Percentiles rank a stretch among this genome's conserved stretches.
Conservation (phyloP, 2,888 invertebrate genomes). For the Tribolium freemani region DNA sequence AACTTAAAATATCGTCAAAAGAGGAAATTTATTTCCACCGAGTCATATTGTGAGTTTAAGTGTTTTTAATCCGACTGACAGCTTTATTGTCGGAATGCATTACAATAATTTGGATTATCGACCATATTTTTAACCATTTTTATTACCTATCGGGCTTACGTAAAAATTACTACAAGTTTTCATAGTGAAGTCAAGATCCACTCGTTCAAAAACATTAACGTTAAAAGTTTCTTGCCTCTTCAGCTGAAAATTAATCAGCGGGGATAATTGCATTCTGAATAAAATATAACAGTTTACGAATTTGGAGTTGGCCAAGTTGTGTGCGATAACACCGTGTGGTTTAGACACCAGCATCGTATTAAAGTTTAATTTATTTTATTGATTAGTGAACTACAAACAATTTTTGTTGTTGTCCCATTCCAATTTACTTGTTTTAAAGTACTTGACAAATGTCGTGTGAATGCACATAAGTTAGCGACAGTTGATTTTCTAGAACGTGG, state of each 20-base stretch:
- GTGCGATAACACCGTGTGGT: not conserved
- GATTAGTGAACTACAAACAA: not conserved
- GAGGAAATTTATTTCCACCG: not conserved
- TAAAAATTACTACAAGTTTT: no score
- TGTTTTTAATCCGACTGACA: not conserved
- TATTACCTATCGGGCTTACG: no score
- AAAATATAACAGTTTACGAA: not conserved
- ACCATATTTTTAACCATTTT: not conserved
- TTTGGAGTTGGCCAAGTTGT: not conserved
- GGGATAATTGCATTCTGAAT: not conserved
- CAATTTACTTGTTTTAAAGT: not conserved
- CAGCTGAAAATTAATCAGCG: not conserved
- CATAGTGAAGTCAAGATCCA: no score
- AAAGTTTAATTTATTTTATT: not conserved
- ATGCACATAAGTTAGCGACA: not conserved
- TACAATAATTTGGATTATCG: not conserved
- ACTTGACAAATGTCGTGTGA: not conserved
- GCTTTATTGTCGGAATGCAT: not conserved
- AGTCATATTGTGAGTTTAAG: not conserved
- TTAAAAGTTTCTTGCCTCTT: not conserved
- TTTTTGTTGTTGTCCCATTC: not conserved
- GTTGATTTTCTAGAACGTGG: not conserved
- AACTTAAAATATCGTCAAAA: not conserved
- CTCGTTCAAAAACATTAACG: not conserved
- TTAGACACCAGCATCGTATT: not conserved